These are phyloP conservation scores for Argyresthia albistria DNA, from an alignment of 2,888 invertebrate species.

Conservation along the genomic window DNA sequence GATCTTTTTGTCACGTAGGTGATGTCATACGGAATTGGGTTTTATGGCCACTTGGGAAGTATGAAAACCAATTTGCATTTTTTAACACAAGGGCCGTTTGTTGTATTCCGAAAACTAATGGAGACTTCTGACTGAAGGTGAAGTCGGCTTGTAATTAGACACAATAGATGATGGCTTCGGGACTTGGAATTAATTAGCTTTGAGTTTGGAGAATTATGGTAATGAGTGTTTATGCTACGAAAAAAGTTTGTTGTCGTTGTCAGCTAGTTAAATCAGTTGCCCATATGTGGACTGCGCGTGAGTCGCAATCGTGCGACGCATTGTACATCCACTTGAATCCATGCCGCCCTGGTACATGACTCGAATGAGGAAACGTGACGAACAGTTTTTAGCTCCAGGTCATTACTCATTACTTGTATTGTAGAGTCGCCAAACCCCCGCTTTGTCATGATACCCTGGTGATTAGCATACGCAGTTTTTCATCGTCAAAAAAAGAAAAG, in stretches of 20 bases:
- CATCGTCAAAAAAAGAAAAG: not conserved
- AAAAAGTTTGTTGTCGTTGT: too few relatives aligned
- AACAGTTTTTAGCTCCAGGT: too few relatives aligned
- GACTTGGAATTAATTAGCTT: too few relatives aligned
- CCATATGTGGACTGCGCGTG: not conserved
- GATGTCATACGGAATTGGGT: not conserved
- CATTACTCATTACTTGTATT: too few relatives aligned
- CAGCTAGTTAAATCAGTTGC: not conserved
- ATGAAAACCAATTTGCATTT: slow-evolving; percentile 28
- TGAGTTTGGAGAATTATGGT: too few relatives aligned
- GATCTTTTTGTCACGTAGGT: not conserved
- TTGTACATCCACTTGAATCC: not conserved
- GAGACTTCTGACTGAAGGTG: slow-evolving; percentile 22
- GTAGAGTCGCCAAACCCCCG: too few relatives aligned
- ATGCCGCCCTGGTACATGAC: too few relatives aligned
- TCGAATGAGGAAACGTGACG: too few relatives aligned
- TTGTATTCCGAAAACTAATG: slow-evolving; percentile 10
- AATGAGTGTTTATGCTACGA: too few relatives aligned
- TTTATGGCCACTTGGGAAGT: not conserved
- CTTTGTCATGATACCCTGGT: too few relatives aligned
- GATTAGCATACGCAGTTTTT: too few relatives aligned
- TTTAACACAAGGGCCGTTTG: slow-evolving; percentile 27
- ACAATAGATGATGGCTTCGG: slow-evolving; percentile 18
- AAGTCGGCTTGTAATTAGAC: slow-evolving; percentile 34
- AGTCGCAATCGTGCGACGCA: not conserved